phyloP scores from a whole-genome alignment of 2,888 invertebrate genomes.

The Octonoba sinensis region DNA sequence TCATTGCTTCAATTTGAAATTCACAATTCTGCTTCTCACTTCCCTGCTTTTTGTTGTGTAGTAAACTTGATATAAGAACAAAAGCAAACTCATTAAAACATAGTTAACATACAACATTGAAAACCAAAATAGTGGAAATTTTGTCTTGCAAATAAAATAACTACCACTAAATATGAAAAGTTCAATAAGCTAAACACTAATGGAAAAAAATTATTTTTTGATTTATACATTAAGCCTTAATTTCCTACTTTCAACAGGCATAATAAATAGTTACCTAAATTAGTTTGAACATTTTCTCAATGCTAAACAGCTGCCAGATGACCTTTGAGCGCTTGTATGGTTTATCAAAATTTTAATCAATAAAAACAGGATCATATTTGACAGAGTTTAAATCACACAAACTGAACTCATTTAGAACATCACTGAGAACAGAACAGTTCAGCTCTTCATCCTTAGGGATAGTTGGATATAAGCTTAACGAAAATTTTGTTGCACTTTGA shows the following conservation, averaged over 20 bases:
- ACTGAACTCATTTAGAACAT: conserved; percentile 46
- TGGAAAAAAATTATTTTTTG: not conserved
- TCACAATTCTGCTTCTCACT: not conserved
- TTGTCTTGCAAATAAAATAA: not conserved
- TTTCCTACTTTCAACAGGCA: too few species aligned
- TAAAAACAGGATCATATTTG: not conserved
- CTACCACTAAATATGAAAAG: not conserved
- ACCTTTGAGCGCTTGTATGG: not conserved
- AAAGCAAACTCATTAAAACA: not conserved
- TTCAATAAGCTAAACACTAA: not conserved
- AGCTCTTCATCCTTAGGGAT: conserved; percentile 20
- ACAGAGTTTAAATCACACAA: conserved; percentile 10
- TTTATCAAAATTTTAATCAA: not conserved
- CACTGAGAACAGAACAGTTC: conserved; percentile 44
- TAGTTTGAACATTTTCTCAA: not conserved
- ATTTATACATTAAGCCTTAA: not conserved
- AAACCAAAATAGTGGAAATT: not conserved
- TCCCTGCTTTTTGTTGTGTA: not conserved
- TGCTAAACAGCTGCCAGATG: not conserved
- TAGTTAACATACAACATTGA: not conserved
- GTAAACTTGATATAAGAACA: not conserved
- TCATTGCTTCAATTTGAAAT: not conserved
- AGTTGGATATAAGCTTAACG: not conserved
- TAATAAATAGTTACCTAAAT: too few species aligned
- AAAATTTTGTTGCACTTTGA: not conserved